A percentile compares a stretch with the other conserved stretches of the same genome.
Conservation (phyloP, 2,797 vertebrate species). For the Karalla daura region DNA sequence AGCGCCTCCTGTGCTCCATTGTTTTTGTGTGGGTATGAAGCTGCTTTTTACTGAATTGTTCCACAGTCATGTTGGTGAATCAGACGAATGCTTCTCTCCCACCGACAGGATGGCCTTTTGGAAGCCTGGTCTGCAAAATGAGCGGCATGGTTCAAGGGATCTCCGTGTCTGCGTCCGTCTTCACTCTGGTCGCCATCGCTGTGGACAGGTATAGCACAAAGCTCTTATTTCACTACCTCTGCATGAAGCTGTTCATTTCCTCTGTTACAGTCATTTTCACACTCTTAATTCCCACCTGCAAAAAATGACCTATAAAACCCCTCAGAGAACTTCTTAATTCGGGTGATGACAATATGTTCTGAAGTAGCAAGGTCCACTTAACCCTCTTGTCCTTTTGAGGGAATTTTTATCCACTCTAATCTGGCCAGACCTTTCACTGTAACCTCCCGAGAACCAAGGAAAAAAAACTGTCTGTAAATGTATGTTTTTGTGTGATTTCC, state of each 20-base stretch:
- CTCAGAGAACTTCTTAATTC: too few relatives aligned
- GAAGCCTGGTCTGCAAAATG: conserved; percentile 83
- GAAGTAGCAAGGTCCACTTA: too few relatives aligned
- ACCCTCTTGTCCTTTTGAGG: too few relatives aligned
- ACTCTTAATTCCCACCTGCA: neutral
- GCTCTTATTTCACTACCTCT: neutral
- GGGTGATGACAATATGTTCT: too few relatives aligned
- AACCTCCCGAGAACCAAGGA: too few relatives aligned
- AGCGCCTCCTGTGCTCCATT: neutral
- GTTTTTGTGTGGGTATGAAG: conserved; percentile 11
- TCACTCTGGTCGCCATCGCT: conserved; percentile 93
- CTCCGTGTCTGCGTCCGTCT: conserved; percentile 93
- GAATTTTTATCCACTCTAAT: too few relatives aligned
- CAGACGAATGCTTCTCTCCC: conserved; percentile 33
- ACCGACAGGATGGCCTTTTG: conserved; percentile 81
- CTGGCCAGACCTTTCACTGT: too few relatives aligned
- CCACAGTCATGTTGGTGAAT: neutral
- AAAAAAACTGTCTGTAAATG: too few relatives aligned
- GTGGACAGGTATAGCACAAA: conserved; percentile 91
- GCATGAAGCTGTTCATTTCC: neutral
- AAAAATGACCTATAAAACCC: too few relatives aligned
- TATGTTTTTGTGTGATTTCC: too few relatives aligned
- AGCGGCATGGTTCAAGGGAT: conserved; percentile 94
- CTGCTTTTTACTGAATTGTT: neutral
- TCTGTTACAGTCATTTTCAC: neutral